Evolutionary conservation across 1,140 invertebrate species (phyloP), one percentile per base, ranked within the genome.

Genomic region (Brachionus calyciflorus): DNA sequence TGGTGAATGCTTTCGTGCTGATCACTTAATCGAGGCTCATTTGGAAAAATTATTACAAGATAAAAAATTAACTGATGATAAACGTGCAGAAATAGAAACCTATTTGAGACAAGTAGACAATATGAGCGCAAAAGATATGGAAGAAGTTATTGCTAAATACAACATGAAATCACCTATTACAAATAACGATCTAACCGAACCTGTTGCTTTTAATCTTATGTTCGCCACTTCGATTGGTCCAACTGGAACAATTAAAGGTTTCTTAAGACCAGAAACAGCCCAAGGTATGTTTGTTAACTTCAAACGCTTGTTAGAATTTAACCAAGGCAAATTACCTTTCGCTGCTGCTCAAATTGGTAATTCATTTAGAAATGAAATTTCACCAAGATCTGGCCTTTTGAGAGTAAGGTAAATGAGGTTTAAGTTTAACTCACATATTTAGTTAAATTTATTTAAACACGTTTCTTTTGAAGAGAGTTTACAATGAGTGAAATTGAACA

Each of bases 401-500:
- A 88, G 96, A 82, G 95, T 99, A 1, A 85, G 89, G 87, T 88
- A 82, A 79, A 79, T 40, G 9, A n/a, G 14, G 30, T 37, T 37
- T 37, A 5, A 51, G 3, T 26, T 55, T 57, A n/a, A 19, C n/a
- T 14, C 9, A 17, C 9, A 49, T n/a, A n/a, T n/a, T n/a, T n/a
- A n/a, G n/a, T 12, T 63, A 69, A 60, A 53, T 44, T 40, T 14
- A 37, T 6, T 5, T 30, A 49, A 37, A 12, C 33, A 33, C 63
- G 63, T 49, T 65, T 30, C 19, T 12, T 55, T 60, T 24, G n/a
- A 2, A 69, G 87, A 81, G 97, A 99, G 83, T 99, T 99, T 81
- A 98, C 95, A 0, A 98, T 99, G 95, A 96, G 96, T 55, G 97
- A 99, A 87, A 99, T 99, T 80, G 97, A 99, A 84, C 95, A 99